Conservation (phyloP, 2,888 invertebrate genomes). For the Mimachlamys varia region DNA sequence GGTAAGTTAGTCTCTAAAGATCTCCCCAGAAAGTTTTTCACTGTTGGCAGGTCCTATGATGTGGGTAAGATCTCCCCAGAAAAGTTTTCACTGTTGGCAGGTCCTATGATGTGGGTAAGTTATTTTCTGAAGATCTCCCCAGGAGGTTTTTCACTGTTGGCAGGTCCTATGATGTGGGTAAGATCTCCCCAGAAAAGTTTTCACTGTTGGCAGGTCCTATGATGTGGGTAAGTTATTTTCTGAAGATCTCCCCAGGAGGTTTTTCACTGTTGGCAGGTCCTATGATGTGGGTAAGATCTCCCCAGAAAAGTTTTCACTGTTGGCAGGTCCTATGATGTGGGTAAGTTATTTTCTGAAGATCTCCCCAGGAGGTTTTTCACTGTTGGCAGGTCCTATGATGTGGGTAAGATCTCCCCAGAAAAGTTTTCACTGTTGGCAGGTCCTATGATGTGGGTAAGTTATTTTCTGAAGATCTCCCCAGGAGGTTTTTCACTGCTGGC, state of each 20-base stretch:
- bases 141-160: conserved; percentile 42
- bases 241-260: conserved; percentile 36
- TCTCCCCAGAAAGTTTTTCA: conserved; percentile 39
- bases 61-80: conserved; percentile 32
- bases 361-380: conserved; percentile 41
- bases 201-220: conserved; percentile 41
- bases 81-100: conserved; percentile 43
- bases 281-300: neutral
- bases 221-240: neutral
- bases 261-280: conserved; percentile 43
- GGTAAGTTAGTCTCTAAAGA: neutral
- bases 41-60: conserved; percentile 40
- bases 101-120: neutral
- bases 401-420: conserved; percentile 34
- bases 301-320: conserved; percentile 41
- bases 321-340: conserved; percentile 38
- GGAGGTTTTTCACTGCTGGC: conserved; percentile 42
- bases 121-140: conserved; percentile 37
- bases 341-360: too few species aligned
- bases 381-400: conserved; percentile 37
- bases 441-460: neutral
- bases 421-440: conserved; percentile 43
- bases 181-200: conserved; percentile 38
- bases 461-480: conserved; percentile 36
- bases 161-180: conserved; percentile 18